Base-by-base conservation (phyloP, 2,113 vertebrate species). In the Muntiacus muntjak region DNA sequence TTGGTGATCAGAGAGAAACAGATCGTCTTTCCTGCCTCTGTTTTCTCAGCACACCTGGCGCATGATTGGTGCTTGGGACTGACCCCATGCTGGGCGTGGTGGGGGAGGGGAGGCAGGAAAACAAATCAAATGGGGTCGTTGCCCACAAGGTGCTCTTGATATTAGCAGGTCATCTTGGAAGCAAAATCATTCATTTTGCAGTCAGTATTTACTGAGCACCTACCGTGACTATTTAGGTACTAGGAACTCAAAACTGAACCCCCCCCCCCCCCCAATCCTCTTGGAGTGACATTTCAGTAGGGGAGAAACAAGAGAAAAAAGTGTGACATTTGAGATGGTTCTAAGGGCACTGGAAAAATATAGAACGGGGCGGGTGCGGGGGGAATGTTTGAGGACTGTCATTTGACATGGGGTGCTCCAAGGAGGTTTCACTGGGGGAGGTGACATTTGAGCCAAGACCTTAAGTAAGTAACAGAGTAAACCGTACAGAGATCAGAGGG, bases 371-470 rank as follows among this genome's bases (percentile, higher is more conserved):
- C 52, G 30, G 54, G 43, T 50, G 26, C 25, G 14, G 52, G 52
- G 52, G 19, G 28, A 50, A 15, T 13, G 26, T 28, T 15, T 33
- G n/a, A 74, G 43, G 60, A 74, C 67, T 23, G 4, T 78, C 3
- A 17, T 43, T 62, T 85, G 60, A 78, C 43, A 78, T 45, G 15
- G 28, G n/a, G 10, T n/a, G 15, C 33, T 52, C 52, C 40, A 67
- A 43, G 43, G 62, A 82, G 58, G 21, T 13, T 43, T 60, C 43
- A 45, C 43, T 28, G n/a, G 50, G n/a, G 45, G 25, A 71, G 26
- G 43, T 45, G 62, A 89, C 43, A 76, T 92, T 12, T 74, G 52
- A 83, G 84, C n/a, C 52, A 74, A 33, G 54, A 88, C 54, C 54
- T 74, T 52, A 60, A 62, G 62, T 50, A 62, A 54, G 43, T 13